Evolutionary conservation across 92 coral and sea anemone genomes (phyloP).

Genomic region (Epizoanthus scotinus): DNA sequence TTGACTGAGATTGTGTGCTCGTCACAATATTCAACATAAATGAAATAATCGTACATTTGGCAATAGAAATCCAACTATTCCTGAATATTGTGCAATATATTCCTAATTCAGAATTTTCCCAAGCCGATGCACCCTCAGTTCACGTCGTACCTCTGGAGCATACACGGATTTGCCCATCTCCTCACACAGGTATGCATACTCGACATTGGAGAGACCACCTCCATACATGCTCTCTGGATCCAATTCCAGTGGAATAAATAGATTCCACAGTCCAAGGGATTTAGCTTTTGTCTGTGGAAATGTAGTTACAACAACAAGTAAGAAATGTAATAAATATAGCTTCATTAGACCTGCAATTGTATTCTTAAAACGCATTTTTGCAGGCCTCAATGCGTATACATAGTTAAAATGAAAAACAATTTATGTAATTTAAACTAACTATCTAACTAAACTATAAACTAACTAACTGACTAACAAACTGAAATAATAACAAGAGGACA

Average conservation of each 20-base stretch:
- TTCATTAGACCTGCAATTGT: not conserved
- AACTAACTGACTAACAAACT: too few relatives aligned
- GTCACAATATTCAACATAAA: too few relatives aligned
- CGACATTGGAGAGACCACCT: constrained; percentile 90
- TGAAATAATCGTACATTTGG: too few relatives aligned
- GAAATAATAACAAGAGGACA: too few relatives aligned
- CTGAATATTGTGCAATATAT: not conserved
- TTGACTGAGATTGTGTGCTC: too few relatives aligned
- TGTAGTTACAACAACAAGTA: not conserved
- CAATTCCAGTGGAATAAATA: constrained; percentile 86
- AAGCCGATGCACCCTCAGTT: not conserved
- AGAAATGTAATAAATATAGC: not conserved
- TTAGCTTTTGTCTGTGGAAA: constrained; percentile 73
- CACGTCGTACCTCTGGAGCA: constrained; percentile 81
- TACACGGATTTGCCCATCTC: constrained; percentile 82
- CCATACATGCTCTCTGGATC: constrained; percentile 84
- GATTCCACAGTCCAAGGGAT: constrained; percentile 88
- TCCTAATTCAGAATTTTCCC: too few relatives aligned
- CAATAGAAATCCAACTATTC: not conserved
- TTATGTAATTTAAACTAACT: too few relatives aligned
- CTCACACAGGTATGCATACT: constrained; percentile 91
- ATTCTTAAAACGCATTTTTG: too few relatives aligned
- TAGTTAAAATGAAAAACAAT: too few relatives aligned
- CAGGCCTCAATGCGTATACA: too few relatives aligned
- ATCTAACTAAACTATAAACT: too few relatives aligned